Evolutionary conservation across 1,140 invertebrate species (phyloP).

Genomic region (Pararge aegeria): DNA sequence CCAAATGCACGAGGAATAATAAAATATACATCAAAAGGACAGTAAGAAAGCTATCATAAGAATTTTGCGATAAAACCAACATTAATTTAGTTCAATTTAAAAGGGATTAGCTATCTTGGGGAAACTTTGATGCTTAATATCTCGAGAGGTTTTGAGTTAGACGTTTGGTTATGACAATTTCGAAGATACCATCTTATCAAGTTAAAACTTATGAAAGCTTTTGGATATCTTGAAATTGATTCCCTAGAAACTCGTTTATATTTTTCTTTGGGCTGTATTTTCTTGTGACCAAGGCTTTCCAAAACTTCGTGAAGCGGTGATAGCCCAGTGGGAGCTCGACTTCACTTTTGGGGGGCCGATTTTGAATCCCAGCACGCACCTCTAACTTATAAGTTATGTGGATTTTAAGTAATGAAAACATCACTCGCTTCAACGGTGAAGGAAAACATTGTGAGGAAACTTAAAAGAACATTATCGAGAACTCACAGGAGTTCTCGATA

Average conservation of each 20-base stretch:
- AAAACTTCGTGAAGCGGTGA: too few species aligned
- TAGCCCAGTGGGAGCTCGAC: too few species aligned
- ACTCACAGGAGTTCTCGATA: too few species aligned
- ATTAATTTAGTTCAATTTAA: constrained; percentile 33
- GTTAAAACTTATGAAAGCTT: constrained; percentile 8
- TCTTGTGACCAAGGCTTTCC: background rate
- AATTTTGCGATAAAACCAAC: constrained; percentile 25
- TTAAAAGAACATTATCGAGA: too few species aligned
- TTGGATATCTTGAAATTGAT: constrained; percentile 7
- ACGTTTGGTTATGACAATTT: constrained; percentile 8
- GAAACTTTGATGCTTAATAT: constrained; percentile 17
- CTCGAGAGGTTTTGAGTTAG: constrained; percentile 16
- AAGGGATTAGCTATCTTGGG: constrained; percentile 26
- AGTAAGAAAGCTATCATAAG: constrained; percentile 19
- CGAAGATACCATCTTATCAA: constrained; percentile 5
- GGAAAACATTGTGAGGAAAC: too few species aligned
- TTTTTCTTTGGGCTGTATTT: background rate
- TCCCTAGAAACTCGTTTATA: background rate
- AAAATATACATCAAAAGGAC: constrained; percentile 23
- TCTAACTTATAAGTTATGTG: too few species aligned
- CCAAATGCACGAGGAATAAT: constrained; percentile 7
- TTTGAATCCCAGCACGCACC: too few species aligned
- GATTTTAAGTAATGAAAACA: too few species aligned
- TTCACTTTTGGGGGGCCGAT: too few species aligned
- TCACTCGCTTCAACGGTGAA: too few species aligned